A percentile compares a stretch with the other conserved stretches of the same genome.
Evolutionary conservation across 2,888 invertebrate genomes (phyloP).

Genomic region (Isotomurus palustris): DNA sequence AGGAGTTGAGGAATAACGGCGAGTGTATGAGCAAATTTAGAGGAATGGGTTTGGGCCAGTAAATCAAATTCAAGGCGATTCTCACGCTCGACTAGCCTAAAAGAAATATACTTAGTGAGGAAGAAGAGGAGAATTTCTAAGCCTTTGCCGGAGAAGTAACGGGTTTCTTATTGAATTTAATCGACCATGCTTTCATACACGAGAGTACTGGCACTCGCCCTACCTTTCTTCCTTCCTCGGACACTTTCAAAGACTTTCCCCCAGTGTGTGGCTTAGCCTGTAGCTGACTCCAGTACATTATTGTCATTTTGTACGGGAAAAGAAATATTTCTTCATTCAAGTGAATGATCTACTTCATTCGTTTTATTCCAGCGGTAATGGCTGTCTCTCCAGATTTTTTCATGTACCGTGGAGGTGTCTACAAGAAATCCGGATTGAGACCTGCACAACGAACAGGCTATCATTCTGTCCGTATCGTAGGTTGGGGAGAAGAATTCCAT

Average conservation of each 20-base stretch:
- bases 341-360: slow-evolving; percentile 1
- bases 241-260: too few relatives aligned
- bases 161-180: slow-evolving; percentile 10
- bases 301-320: background rate
- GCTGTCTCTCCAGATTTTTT: slow-evolving; percentile 89
- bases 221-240: background rate
- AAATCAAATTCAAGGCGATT: slow-evolving; percentile 6
- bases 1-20: too few relatives aligned
- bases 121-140: background rate
- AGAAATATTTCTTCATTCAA: slow-evolving; percentile 2
- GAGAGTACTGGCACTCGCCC: too few relatives aligned
- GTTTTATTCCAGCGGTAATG: slow-evolving; percentile 68
- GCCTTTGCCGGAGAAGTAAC: background rate
- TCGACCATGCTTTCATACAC: slow-evolving; percentile 1
- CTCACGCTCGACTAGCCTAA: background rate
- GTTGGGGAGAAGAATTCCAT: slow-evolving; percentile 76
- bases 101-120: background rate
- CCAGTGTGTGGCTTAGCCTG: too few relatives aligned
- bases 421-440: slow-evolving; percentile 60
- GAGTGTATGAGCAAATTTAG: too few relatives aligned
- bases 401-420: slow-evolving; percentile 79
- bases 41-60: slow-evolving; percentile 3
- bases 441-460: slow-evolving; percentile 61
- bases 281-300: background rate
- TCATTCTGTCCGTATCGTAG: slow-evolving; percentile 86